Base-by-base conservation (phyloP, 2,888 invertebrate genomes). In the Agrotis ipsilon region DNA sequence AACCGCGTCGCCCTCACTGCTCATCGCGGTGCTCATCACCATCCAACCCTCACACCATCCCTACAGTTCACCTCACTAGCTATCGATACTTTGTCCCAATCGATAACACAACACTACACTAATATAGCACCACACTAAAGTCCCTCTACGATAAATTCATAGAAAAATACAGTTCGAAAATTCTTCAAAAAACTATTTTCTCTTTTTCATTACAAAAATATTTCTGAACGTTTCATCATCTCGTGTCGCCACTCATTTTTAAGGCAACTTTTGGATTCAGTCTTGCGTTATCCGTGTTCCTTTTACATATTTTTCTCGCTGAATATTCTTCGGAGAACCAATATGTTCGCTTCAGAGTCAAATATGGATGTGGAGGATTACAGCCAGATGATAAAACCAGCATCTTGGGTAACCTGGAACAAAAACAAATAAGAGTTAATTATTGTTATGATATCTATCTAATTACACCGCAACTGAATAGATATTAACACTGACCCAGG, bases 1-100 rank as follows among this genome's bases (percentile, higher is more conserved):
- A 80, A 96, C 94, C 79, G 96, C 88, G 78, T 96, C 96, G 63
- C 94, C 93, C 80, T 96, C 96, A 84, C 91, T 94, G 87, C 93
- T 91, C 92, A 95, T 96, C 86, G 90, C 91, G 86, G 86, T 85
- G 82, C 86, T 92, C 89, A 90, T 91, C 89, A 87, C 89, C 87
- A 77, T 77, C 83, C 85, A 88, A 86, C 83, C 82, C 86, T 87
- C 87, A 86, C 90, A 84, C 77, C 84, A 90, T 90, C 87, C 90
- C 89, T 88, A 88, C 87, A 83, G 43, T 52, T 89, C 87, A 90
- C 89, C 88, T 84, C 86, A 84, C 58, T 27, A 76, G 87, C 71
- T 90, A 90, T 92, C 92, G 92, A 93, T 88, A 91, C 85, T 63
- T 67, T 81, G 78, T 65, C 85, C 86, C 86, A 89, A 86, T 92